A percentile compares a stretch with the other conserved stretches of the same genome.
Conservation (phyloP, 1,140 invertebrate species). For the Trichonephila inaurata region DNA sequence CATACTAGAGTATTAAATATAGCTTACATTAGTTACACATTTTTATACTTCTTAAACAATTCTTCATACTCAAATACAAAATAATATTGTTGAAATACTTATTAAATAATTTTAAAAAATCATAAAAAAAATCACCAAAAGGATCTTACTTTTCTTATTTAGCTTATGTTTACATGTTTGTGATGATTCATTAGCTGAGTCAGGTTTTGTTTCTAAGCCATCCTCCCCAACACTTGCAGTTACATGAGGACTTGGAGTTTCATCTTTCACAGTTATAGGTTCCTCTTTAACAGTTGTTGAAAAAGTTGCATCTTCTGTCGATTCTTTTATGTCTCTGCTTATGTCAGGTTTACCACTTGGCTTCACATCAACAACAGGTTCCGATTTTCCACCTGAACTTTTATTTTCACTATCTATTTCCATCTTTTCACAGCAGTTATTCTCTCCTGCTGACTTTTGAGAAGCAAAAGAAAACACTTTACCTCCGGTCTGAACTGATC, state of each 20-base stretch:
- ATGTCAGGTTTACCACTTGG: conserved; percentile 22
- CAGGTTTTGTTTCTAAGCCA: conserved; percentile 58
- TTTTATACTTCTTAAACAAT: no score
- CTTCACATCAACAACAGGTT: conserved; percentile 21
- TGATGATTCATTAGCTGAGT: conserved; percentile 66
- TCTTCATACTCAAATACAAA: no score
- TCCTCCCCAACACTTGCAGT: conserved; percentile 77
- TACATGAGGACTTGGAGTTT: conserved; percentile 83
- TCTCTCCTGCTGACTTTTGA: conserved; percentile 66
- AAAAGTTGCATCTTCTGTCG: conserved; percentile 83
- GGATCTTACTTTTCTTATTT: conserved; percentile 75
- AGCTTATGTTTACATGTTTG: conserved; percentile 64
- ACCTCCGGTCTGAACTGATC: conserved; percentile 61
- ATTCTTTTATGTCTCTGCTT: conserved; percentile 56
- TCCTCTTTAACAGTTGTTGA: conserved; percentile 74
- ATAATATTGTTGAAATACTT: no score
- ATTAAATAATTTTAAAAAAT: no score
- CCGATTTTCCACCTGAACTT: conserved; percentile 45
- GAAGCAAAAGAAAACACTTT: conserved; percentile 74
- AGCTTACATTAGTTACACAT: no score
- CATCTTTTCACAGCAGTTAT: conserved; percentile 67
- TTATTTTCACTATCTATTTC: conserved; percentile 61
- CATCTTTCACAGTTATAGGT: conserved; percentile 83
- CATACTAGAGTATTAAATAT: no score
- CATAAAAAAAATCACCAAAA: neutral